These are phyloP conservation scores for Hirudo medicinalis DNA, from an alignment of 1,140 invertebrate genomes.

Conservation along the genomic window DNA sequence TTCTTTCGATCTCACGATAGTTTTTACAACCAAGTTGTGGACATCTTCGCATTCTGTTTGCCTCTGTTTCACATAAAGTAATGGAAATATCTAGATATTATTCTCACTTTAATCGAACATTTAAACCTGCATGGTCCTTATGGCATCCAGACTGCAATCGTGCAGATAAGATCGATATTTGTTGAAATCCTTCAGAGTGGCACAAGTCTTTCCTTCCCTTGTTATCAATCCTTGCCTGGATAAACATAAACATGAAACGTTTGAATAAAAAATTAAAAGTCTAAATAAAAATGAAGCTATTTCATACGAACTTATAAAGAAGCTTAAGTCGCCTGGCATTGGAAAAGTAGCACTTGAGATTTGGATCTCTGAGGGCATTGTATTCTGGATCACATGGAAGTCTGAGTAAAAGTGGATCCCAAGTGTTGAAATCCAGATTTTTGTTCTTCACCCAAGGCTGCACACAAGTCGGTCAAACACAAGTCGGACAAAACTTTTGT, in stretches of 20 bases:
- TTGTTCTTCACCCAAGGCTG: conserved; percentile 8
- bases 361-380: neutral
- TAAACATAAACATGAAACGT: neutral
- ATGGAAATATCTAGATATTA: no score
- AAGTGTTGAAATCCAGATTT: neutral
- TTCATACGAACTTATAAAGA: neutral
- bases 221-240: conserved; percentile 4
- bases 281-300: neutral
- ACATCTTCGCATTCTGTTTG: conserved; percentile 8
- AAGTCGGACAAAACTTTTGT: neutral
- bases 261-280: neutral
- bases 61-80: neutral
- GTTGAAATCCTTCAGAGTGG: neutral
- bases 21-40: neutral
- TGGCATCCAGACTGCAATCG: neutral
- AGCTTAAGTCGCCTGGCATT: neutral
- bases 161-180: neutral
- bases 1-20: neutral
- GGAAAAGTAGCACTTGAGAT: conserved; percentile 5
- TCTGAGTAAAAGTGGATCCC: neutral
- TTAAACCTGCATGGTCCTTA: conserved; percentile 6
- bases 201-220: neutral
- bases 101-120: neutral
- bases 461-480: neutral
- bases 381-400: conserved; percentile 5